A percentile compares a stretch with the other conserved stretches of the same genome.
These are phyloP conservation scores for Melanotaenia duboulayi DNA, from an alignment of 2,113 vertebrate species.

Conservation along the genomic window DNA sequence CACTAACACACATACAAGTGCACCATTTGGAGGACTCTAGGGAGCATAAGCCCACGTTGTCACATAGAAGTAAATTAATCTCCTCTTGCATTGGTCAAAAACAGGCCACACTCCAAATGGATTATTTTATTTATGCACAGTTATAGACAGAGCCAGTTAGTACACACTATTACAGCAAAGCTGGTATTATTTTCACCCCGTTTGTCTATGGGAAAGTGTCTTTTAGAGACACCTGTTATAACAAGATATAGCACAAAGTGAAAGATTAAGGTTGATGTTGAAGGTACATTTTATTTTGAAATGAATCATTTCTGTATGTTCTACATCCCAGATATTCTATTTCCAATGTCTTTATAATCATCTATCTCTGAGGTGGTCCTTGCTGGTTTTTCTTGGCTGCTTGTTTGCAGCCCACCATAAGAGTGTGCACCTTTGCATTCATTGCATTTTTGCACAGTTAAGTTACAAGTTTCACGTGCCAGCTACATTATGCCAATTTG, in stretches of 20 bases:
- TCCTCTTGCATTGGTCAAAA: constrained; percentile 1
- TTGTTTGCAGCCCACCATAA: too few species aligned
- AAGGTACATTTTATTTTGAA: too few species aligned
- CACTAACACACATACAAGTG: background rate
- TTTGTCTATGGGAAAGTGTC: too few species aligned
- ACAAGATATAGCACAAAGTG: too few species aligned
- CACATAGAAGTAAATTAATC: constrained; percentile 18
- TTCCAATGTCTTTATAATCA: background rate
- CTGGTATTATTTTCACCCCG: too few species aligned
- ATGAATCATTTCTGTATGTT: background rate
- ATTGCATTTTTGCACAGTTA: too few species aligned
- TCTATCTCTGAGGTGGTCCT: background rate
- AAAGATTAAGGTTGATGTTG: too few species aligned
- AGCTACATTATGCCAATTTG: background rate
- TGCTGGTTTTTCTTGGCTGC: background rate
- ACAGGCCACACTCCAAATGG: constrained; percentile 3
- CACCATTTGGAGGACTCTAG: background rate
- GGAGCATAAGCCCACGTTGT: constrained; percentile 24
- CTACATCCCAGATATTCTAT: too few species aligned
- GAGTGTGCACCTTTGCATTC: too few species aligned
- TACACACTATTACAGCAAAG: background rate
- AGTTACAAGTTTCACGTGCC: too few species aligned
- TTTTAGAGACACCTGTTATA: too few species aligned
- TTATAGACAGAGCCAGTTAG: background rate
- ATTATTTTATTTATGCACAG: background rate